Base-by-base conservation (phyloP, 2,113 vertebrate genomes). In the Dermatemys mawii region DNA sequence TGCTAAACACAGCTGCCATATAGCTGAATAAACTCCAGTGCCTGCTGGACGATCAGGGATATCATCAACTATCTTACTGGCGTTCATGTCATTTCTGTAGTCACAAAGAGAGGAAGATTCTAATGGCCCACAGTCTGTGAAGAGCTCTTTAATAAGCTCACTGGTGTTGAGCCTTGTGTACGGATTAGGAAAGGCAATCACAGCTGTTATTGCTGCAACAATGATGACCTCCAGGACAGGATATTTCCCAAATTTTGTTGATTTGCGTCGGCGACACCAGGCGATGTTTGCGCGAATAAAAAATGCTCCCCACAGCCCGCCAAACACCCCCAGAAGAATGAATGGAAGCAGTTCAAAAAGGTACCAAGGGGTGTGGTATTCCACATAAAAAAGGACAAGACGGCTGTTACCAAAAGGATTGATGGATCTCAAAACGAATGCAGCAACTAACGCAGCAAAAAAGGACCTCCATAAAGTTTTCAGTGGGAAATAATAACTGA, bases 281-380 rank as follows among this genome's bases (percentile, higher is more conserved):
- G 99, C 99, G 3, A 99, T 99, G 97, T 99, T 99, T 90, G 99
- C 99, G 90, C 99, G 98, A 97, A 99, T 99, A 97, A 99, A 99
- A 97, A 99, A 99, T 1, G 99, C 99, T 55, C 99, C 99, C 99
- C 99, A 99, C 38, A 99, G 99, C 75, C 99, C 99, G 21, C 99
- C 99, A 88, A 99, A 99, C 26, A 99, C 99, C 48, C 99, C 99
- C 88, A 99, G 96, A 26, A 99, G 99, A 97, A 99, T 99, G 97
- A 99, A 99, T 78, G 99, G 99, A 93, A 99, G 97, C 50, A 99
- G 99, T 98, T 99, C 99, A 92, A 99, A 99, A 96, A 99, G 99
- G 98, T 99, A 99, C 99, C 99, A 99, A 2, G 99, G 99, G 19
- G 99, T 99, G 95, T 99, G 99, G 96, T 99, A 99, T 96, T 99